Percentiles rank a stretch among this genome's conserved stretches.
These are phyloP conservation scores for Platerodrilus igneus DNA, from an alignment of 2,888 invertebrate species.

Conservation along the genomic window DNA sequence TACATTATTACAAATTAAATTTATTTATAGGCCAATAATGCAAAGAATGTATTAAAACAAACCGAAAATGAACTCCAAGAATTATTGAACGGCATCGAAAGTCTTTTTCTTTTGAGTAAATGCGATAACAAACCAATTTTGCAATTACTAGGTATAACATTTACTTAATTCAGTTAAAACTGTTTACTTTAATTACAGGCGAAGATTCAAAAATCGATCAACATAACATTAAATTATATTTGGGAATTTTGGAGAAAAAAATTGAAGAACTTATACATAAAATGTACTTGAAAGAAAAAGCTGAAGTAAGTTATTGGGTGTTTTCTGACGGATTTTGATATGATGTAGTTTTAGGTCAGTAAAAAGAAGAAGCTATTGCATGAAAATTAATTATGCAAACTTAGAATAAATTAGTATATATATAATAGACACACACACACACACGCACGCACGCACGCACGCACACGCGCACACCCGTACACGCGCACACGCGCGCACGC, in stretches of 20 bases:
- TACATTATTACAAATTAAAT: not conserved
- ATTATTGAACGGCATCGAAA: slow-evolving; percentile 51
- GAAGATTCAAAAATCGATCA: slow-evolving; percentile 66
- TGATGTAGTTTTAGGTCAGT: too few relatives aligned
- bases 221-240: slow-evolving; percentile 74
- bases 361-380: too few relatives aligned
- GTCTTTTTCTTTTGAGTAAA: slow-evolving; percentile 57
- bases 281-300: slow-evolving; percentile 48
- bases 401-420: too few relatives aligned
- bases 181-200: slow-evolving; percentile 44
- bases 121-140: slow-evolving; percentile 67
- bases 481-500: too few relatives aligned
- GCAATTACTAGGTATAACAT: slow-evolving; percentile 11
- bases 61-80: slow-evolving; percentile 33
- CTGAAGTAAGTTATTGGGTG: slow-evolving; percentile 25
- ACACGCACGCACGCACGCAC: too few relatives aligned
- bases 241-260: slow-evolving; percentile 76
- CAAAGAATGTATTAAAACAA: slow-evolving; percentile 39
- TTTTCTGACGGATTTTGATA: too few relatives aligned
- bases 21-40: slow-evolving; percentile 35
- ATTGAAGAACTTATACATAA: slow-evolving; percentile 60
- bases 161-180: not conserved
- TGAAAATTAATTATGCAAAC: too few relatives aligned
- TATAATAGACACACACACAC: too few relatives aligned
- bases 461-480: too few relatives aligned